These are phyloP conservation scores for Drosophila aldrichi DNA, from an alignment of 2,888 invertebrate species.

Conservation along the genomic window DNA sequence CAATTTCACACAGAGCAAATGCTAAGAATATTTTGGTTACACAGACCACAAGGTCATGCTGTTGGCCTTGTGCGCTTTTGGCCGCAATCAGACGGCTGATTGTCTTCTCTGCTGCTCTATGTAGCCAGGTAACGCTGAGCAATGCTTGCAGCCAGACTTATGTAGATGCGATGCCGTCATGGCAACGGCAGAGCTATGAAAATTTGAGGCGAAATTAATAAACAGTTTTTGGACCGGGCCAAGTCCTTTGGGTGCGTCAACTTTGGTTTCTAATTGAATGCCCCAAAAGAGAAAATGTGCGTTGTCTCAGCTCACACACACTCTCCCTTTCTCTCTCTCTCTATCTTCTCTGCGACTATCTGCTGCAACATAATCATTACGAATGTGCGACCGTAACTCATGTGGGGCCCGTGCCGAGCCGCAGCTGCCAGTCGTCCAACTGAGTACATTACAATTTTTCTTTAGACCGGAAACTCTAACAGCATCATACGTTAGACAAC, in stretches of 20 bases:
- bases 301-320: neutral
- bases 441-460: constrained; percentile 49
- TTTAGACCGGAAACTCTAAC: constrained; percentile 43
- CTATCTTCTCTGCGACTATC: neutral
- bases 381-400: constrained; percentile 62
- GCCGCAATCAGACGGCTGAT: constrained; percentile 32
- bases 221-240: constrained; percentile 23
- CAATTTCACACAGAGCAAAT: constrained; percentile 16
- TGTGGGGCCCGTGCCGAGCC: constrained; percentile 10
- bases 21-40: constrained; percentile 13
- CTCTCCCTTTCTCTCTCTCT: neutral
- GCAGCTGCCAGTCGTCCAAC: constrained; percentile 20
- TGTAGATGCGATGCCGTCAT: constrained; percentile 15
- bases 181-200: constrained; percentile 27
- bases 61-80: constrained; percentile 26
- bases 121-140: constrained; percentile 1
- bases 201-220: constrained; percentile 49
- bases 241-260: constrained; percentile 7
- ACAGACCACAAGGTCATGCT: constrained; percentile 10
- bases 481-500: constrained; percentile 33
- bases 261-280: constrained; percentile 29
- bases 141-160: constrained; percentile 10
- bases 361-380: constrained; percentile 69
- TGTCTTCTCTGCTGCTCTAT: constrained; percentile 17
- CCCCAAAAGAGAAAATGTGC: constrained; percentile 7